Evolutionary conservation across 2,888 invertebrate genomes (phyloP), one percentile per base, ranked within the genome.

Genomic region (Erebia ligea): DNA sequence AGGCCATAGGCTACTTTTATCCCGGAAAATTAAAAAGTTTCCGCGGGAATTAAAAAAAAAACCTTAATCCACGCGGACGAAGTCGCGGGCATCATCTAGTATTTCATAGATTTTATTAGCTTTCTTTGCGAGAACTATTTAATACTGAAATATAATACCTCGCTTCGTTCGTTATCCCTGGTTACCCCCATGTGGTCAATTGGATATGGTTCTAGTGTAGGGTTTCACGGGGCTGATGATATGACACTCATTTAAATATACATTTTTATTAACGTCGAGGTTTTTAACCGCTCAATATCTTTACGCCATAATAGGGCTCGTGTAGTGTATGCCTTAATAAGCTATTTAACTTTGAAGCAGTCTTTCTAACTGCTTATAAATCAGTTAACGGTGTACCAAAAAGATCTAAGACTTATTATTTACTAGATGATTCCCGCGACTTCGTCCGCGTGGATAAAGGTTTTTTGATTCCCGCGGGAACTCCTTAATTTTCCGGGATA

Each of bases 121-220:
- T 34, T 19, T 19, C 19, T 10, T 19, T 10, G 19, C 3, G 54
- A 10, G 19, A 54, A 9, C 17, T 57, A 25, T 57, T 25, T 25
- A 21, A 42, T 57, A 50, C n/a, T 67, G 58, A 62, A 73, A 72
- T 70, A 65, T 72, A 64, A 70, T 73, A 48, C 72, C 63, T n/a
- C 48, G 54, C 40, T 13, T 64, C 61, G 72, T 70, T 69, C 65
- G 50, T 69, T 68, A 74, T 70, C 69, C 75, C 62, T 69, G 67
- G 54, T 69, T 69, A 72, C 75, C 70, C 75, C 62, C 15, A 57
- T 57, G 66, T 45, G 66, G 57, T 66, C 17, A 17, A 57, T 45
- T 19, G 21, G n/a, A 57, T n/a, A 45, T 45, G n/a, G 19, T 42
- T 57, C 57, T 57, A 45, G 66, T 66, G 45, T 66, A 57, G 21